A percentile compares a stretch with the other conserved stretches of the same genome.
Evolutionary conservation across 1,140 invertebrate species (phyloP).

Genomic region (Drosophila insularis): DNA sequence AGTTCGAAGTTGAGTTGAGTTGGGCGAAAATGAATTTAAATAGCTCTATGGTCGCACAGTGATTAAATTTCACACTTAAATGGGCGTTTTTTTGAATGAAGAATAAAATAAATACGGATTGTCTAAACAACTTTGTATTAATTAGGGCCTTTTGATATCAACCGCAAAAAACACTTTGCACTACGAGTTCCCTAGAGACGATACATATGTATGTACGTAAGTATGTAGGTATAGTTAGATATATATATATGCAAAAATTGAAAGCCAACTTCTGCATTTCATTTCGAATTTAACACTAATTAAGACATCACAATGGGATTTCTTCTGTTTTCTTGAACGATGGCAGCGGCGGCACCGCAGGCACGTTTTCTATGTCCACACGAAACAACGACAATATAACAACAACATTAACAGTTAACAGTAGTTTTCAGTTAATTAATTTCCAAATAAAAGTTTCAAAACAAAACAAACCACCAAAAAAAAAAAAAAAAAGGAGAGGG

Average conservation of each 20-base stretch:
- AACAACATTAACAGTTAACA: conserved; percentile 62
- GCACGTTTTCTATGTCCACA: conserved; percentile 64
- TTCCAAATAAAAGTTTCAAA: conserved; percentile 46
- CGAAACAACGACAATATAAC: conserved; percentile 10
- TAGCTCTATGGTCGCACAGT: conserved; percentile 62
- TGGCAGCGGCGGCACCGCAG: conserved; percentile 13
- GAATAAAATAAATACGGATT: conserved; percentile 36
- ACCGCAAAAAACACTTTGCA: conserved; percentile 43
- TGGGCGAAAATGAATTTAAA: conserved; percentile 40
- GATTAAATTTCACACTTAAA: conserved; percentile 76
- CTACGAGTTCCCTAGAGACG: conserved; percentile 12
- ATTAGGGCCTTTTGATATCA: conserved; percentile 63
- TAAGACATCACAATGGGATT: conserved; percentile 61
- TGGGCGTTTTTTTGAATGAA: conserved; percentile 15
- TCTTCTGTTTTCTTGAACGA: conserved; percentile 12
- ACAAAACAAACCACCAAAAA: conserved; percentile 8
- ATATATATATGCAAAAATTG: conserved; percentile 13
- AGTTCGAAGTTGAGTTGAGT: conserved; percentile 43
- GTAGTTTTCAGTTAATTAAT: conserved; percentile 74
- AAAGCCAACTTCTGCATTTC: conserved; percentile 46
- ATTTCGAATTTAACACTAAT: conserved; percentile 52
- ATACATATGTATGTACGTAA: neutral
- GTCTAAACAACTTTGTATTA: conserved; percentile 64
- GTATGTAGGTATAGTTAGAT: neutral
- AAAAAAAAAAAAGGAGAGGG: conserved; percentile 12